Percentiles rank a stretch among this genome's conserved stretches.
phyloP scores from a whole-genome alignment of 2,797 vertebrate genomes.

The Morus bassanus region DNA sequence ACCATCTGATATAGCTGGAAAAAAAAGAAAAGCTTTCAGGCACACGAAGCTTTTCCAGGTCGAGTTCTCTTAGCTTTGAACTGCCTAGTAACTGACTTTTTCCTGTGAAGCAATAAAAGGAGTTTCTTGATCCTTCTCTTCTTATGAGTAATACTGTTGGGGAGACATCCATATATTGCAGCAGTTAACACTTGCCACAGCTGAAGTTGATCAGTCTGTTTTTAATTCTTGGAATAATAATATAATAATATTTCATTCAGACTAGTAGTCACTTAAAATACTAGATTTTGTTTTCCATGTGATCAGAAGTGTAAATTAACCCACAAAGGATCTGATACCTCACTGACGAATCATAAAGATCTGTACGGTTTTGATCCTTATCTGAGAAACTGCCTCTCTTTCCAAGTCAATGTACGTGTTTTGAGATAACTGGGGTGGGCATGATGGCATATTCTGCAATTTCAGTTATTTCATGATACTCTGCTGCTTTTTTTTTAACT shows the following conservation, averaged over 20 bases:
- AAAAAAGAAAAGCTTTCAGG: neutral
- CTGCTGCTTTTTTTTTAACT: neutral
- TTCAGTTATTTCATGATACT: neutral
- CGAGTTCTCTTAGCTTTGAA: neutral
- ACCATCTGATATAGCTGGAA: neutral
- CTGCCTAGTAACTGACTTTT: neutral
- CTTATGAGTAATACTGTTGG: neutral
- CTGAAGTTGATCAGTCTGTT: neutral
- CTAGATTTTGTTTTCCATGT: neutral
- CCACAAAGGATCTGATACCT: neutral
- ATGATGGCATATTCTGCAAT: neutral
- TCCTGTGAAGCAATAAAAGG: neutral
- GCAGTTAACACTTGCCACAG: neutral
- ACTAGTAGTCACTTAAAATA: neutral
- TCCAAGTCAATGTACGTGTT: neutral
- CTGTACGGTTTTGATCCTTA: neutral
- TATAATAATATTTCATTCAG: neutral
- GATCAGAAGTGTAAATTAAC: neutral
- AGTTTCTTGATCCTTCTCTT: neutral
- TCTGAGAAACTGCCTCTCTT: neutral
- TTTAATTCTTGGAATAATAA: neutral
- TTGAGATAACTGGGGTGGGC: neutral
- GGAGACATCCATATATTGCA: neutral
- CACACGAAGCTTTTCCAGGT: neutral
- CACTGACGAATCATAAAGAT: neutral